Conservation (phyloP, 1,140 invertebrate genomes). For the Papilio helenus region DNA sequence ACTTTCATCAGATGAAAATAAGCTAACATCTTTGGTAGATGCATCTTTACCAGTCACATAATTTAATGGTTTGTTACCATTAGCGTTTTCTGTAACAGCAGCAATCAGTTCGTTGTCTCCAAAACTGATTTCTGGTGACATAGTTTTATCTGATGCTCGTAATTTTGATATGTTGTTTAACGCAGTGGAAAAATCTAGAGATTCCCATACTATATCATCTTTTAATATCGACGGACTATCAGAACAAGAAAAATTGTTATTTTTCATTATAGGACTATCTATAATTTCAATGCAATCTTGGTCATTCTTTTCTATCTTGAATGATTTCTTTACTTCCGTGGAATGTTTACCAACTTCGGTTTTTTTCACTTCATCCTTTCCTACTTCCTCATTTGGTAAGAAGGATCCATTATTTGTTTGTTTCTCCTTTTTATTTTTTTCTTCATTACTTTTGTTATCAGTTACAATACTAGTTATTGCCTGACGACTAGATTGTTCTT, state of each 20-base stretch:
- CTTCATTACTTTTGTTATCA: background rate
- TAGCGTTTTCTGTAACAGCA: slow-evolving; percentile 30
- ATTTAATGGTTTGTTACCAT: slow-evolving; percentile 45
- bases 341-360: background rate
- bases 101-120: slow-evolving; percentile 53
- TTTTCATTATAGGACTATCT: slow-evolving; percentile 3
- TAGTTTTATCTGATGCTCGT: slow-evolving; percentile 50
- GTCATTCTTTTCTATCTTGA: slow-evolving; percentile 10
- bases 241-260: background rate
- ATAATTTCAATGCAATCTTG: slow-evolving; percentile 20
- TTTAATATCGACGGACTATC: slow-evolving; percentile 37
- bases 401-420: background rate
- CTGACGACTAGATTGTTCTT: background rate
- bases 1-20: slow-evolving; percentile 74
- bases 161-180: slow-evolving; percentile 64
- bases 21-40: slow-evolving; percentile 66
- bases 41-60: slow-evolving; percentile 46
- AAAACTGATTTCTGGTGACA: slow-evolving; percentile 73
- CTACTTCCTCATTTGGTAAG: background rate
- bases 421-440: background rate
- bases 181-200: slow-evolving; percentile 60
- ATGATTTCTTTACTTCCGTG: background rate
- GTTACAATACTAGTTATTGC: background rate
- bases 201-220: slow-evolving; percentile 67
- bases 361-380: slow-evolving; percentile 5